These are phyloP conservation scores for Choloepus didactylus DNA, from an alignment of 2,797 vertebrate genomes.

Conservation along the genomic window DNA sequence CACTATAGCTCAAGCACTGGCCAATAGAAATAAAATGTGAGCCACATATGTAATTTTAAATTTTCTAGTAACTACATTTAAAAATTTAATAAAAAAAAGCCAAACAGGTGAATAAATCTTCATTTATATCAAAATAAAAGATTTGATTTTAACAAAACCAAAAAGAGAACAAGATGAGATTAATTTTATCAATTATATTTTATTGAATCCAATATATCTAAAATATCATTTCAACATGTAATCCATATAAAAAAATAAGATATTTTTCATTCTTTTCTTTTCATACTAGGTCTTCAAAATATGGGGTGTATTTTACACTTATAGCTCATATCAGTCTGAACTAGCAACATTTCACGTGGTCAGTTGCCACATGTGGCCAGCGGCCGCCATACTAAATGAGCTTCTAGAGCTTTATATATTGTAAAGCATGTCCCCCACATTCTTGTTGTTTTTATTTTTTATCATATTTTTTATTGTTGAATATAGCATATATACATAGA, in stretches of 20 bases:
- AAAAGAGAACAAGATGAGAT: neutral
- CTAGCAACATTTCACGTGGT: neutral
- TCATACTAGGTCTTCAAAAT: neutral
- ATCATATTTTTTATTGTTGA: too few species aligned
- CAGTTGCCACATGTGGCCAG: neutral
- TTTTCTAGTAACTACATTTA: too few species aligned
- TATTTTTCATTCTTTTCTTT: neutral
- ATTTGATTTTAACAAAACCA: neutral
- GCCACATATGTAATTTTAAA: neutral
- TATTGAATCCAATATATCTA: neutral
- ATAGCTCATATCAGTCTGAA: neutral
- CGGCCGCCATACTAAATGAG: neutral
- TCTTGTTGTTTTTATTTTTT: neutral
- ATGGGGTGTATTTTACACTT: neutral
- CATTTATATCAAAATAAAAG: neutral
- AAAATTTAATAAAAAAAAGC: neutral
- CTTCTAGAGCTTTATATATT: neutral
- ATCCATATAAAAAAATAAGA: neutral
- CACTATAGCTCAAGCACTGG: neutral
- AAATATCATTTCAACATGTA: neutral
- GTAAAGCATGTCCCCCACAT: too few species aligned
- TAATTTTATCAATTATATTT: neutral
- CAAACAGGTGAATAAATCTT: neutral
- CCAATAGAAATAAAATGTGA: too few species aligned
- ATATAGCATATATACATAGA: too few species aligned